Base-by-base conservation (phyloP, 2,797 vertebrate genomes). In the Melanotaenia trifasciata region DNA sequence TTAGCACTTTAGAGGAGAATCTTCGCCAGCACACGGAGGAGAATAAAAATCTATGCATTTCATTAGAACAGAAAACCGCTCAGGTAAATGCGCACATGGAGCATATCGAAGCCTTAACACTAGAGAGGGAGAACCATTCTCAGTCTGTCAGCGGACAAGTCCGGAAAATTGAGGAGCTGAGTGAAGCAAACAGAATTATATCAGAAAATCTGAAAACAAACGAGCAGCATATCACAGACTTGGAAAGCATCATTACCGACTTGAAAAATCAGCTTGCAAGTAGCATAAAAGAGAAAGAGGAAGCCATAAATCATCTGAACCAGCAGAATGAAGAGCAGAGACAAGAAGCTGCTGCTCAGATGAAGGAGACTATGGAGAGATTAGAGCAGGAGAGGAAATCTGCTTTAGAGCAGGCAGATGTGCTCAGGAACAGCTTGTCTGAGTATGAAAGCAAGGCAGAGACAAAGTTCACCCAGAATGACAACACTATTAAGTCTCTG, bases 401-500 rank as follows among this genome's bases (percentile, higher is more conserved):
- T 64, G 96, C 95, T 57, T 89, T 93, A 2, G 93, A 97, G 79
- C 94, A 97, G 83, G 92, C 85, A 0, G 93, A 95, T 24, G 89
- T 83, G 20, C 93, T 93, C 83, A 94, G 85, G 28, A 94, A 80
- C 58, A 96, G 94, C 61, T 86, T 98, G 72, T 94, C 96, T 1
- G 96, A 98, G 71, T 93, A 95, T 76, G 96, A 98, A 89, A 94
- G 84, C 71, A 96, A 95, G 84, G 93, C 95, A 2, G 95, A 97
- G 87, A 86, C 88, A 1, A 95, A 83, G 79, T 92, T 95, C 58
- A 84, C 88, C 16, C 95, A 96, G 67, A 95, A 94, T 76, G 92
- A 95, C 20, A 93, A 91, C 81, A 93, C 93, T 24, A 90, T 96
- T 16, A 93, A 93, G 30, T 95, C 96, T 73, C 84, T 98, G 10